Evolutionary conservation across 2,113 vertebrate genomes (phyloP), one percentile per base, ranked within the genome.

Genomic region (Rhodinocichla rosea): DNA sequence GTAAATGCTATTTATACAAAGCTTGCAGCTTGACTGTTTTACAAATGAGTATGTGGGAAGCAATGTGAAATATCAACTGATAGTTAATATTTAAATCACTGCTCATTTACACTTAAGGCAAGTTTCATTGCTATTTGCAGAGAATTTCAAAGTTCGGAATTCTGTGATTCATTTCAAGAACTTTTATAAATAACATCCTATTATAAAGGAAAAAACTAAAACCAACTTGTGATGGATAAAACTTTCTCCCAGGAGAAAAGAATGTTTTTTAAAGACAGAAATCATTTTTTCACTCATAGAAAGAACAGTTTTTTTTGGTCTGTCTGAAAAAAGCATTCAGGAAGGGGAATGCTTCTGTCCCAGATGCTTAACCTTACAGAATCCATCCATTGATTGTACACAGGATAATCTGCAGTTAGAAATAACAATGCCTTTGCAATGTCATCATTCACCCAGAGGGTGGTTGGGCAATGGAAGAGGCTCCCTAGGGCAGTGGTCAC

Each of bases 31-130:
- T 67, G 85, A 76, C 35, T 64, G 44, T 59, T 92, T 89, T 87
- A 85, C 45, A 94, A 93, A 87, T 79, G 53, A 85, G 32, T 39
- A 75, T 37, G 71, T 92, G 71, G 75, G 91, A 92, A 94, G 47
- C 21, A 8, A 71, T 79, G 82, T 78, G 74, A 92, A 94, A 92
- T 91, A 94, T 67, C 81, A 94, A 67, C 62, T 83, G 84, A 80
- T 82, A 84, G 69, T 92, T 95, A 95, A 87, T 95, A 94, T 87
- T 94, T 71, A 91, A 92, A 87, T 90, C 9, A 8, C 33, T 84
- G 47, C 78, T 94, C 24, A 3, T 63, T 95, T 87, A 87, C 42
- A 81, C 74, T 95, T 89, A 13, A 74, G 74, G 69, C 44, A 92
- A 67, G 56, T 64, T 87, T 87, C 49, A 71, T 18, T 64, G 44